phyloP scores from a whole-genome alignment of 2,113 vertebrate genomes.

The Prochilodus magdalenae region DNA sequence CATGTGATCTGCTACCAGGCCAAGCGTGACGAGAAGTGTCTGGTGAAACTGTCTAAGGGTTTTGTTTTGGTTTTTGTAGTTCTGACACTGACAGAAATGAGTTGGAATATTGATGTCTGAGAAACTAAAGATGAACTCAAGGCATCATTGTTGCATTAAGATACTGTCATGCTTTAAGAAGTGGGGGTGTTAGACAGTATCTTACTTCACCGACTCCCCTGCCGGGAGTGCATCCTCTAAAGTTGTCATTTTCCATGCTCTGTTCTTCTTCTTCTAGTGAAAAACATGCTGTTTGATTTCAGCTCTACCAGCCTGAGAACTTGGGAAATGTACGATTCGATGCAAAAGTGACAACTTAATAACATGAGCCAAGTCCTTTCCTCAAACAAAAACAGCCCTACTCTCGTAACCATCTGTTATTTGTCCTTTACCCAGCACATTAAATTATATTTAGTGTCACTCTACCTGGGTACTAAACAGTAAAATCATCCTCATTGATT shows the following conservation, averaged over 20 bases:
- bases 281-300: slow-evolving; percentile 56
- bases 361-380: slow-evolving; percentile 59
- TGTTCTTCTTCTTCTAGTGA: slow-evolving; percentile 39
- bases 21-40: slow-evolving; percentile 29
- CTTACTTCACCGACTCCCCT: background rate
- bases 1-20: background rate
- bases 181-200: background rate
- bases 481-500: slow-evolving; percentile 44
- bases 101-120: slow-evolving; percentile 14
- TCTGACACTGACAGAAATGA: slow-evolving; percentile 36
- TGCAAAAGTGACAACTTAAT: slow-evolving; percentile 71
- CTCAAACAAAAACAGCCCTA: slow-evolving; percentile 58
- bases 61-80: background rate
- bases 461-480: slow-evolving; percentile 51
- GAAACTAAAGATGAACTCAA: slow-evolving; percentile 27
- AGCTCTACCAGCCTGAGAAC: slow-evolving; percentile 49
- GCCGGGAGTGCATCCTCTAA: background rate
- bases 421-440: slow-evolving; percentile 54
- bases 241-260: slow-evolving; percentile 22
- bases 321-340: slow-evolving; percentile 55
- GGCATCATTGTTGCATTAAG: background rate
- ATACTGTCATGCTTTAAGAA: slow-evolving; percentile 21
- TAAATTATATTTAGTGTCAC: slow-evolving; percentile 62
- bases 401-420: slow-evolving; percentile 72
- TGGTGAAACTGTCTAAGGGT: slow-evolving; percentile 29